Percentiles rank a stretch among this genome's conserved stretches.
phyloP scores from a whole-genome alignment of 1,140 invertebrate species.

The Drosophila santomea region DNA sequence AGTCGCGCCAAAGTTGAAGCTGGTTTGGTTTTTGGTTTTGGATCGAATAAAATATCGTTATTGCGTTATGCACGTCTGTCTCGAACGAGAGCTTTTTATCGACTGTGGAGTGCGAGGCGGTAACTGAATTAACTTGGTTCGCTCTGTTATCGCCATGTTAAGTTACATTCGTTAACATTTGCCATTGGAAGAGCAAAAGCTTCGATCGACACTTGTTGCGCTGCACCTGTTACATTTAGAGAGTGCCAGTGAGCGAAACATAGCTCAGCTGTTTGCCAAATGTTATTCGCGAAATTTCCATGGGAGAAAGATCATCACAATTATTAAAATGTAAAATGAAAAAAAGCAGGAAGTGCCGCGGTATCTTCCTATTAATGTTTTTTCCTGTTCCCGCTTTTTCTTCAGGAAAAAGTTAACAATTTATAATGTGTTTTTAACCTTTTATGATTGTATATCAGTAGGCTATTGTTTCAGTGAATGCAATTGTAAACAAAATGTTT shows the following conservation, averaged over 20 bases:
- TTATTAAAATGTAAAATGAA: slow-evolving; percentile 13
- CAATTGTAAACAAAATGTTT: too few species aligned
- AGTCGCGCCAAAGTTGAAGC: slow-evolving; percentile 60
- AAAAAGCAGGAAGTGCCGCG: slow-evolving; percentile 40
- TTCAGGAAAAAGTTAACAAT: neutral
- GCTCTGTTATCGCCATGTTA: slow-evolving; percentile 5
- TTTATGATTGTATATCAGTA: neutral
- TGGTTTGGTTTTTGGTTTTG: slow-evolving; percentile 27
- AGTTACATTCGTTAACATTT: neutral
- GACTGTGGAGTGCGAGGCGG: slow-evolving; percentile 36
- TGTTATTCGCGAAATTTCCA: slow-evolving; percentile 49
- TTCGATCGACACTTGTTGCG: slow-evolving; percentile 55
- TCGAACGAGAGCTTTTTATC: slow-evolving; percentile 80
- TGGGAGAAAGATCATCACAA: neutral
- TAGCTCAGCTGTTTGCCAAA: slow-evolving; percentile 28
- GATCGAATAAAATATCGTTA: slow-evolving; percentile 19
- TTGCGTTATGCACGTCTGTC: slow-evolving; percentile 62
- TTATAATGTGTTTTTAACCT: neutral
- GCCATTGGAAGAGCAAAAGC: slow-evolving; percentile 38
- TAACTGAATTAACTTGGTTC: slow-evolving; percentile 2
- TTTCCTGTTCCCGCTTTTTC: slow-evolving; percentile 20
- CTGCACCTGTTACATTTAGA: slow-evolving; percentile 24
- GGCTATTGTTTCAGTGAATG: too few species aligned
- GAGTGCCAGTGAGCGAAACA: slow-evolving; percentile 7
- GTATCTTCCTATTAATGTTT: slow-evolving; percentile 31